These are phyloP conservation scores for Clitarchus hookeri DNA, from an alignment of 2,888 invertebrate genomes.

Conservation along the genomic window DNA sequence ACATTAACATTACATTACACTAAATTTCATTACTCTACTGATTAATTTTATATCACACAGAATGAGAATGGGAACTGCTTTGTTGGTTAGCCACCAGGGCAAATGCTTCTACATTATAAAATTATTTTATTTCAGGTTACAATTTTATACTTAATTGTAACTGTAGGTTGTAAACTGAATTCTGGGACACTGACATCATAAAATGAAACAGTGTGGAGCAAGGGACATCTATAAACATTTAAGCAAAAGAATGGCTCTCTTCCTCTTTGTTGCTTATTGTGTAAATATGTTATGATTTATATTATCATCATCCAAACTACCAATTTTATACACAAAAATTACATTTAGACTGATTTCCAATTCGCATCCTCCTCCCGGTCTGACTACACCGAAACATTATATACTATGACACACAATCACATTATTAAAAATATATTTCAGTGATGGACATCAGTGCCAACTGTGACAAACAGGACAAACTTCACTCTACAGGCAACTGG, in stretches of 20 bases:
- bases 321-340: not conserved
- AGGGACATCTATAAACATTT: not conserved
- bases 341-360: slow-evolving; percentile 24
- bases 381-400: slow-evolving; percentile 24
- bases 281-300: not conserved
- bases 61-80: not conserved
- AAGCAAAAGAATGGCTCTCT: not conserved
- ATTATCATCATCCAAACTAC: not conserved
- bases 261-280: not conserved
- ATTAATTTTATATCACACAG: not conserved
- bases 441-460: not conserved
- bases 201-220: not conserved
- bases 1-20: not conserved
- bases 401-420: not conserved
- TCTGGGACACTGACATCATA: not conserved
- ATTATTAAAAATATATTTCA: not conserved
- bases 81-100: not conserved
- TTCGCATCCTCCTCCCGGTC: slow-evolving; percentile 39
- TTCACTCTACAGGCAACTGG: not conserved
- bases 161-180: not conserved
- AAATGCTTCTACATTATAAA: not conserved
- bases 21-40: not conserved
- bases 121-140: too few species aligned
- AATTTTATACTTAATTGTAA: too few species aligned
- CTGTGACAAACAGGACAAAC: not conserved